Conservation (phyloP, 2,888 invertebrate genomes). For the Nomada flava region DNA sequence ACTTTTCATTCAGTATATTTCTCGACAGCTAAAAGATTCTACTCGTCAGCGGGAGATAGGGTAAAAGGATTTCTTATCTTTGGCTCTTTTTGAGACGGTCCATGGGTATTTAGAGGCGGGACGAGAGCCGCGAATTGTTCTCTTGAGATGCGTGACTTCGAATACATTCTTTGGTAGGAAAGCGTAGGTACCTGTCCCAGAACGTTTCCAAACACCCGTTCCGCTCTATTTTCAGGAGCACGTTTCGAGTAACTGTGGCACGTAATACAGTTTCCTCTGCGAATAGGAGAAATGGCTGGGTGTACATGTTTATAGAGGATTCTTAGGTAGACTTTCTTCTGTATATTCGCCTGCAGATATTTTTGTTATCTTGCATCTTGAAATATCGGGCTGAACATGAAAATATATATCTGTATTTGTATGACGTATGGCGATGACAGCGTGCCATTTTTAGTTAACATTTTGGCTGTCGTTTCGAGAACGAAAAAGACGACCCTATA, state of each 20-base stretch:
- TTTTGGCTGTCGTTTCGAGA: not conserved
- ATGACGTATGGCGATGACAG: no score
- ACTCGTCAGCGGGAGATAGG: no score
- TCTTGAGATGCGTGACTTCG: not conserved
- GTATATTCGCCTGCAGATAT: no score
- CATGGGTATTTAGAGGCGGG: not conserved
- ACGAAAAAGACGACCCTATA: not conserved
- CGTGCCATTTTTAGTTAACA: no score
- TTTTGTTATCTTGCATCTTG: no score
- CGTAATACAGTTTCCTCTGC: no score
- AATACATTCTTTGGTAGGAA: slow-evolving; percentile 7
- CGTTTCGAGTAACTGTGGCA: not conserved
- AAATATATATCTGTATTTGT: not conserved
- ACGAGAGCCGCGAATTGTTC: not conserved
- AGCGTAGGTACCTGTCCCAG: slow-evolving; percentile 2
- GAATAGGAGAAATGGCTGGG: not conserved
- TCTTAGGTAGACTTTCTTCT: no score
- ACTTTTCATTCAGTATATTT: slow-evolving; percentile 23
- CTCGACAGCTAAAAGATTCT: not conserved
- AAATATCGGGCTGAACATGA: not conserved
- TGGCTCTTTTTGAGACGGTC: not conserved
- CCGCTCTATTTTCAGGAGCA: slow-evolving; percentile 32
- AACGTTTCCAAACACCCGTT: slow-evolving; percentile 18
- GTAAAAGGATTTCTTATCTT: not conserved
- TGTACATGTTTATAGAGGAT: no score